phyloP scores from a whole-genome alignment of 2,113 vertebrate species.

The Oryzias woworae region DNA sequence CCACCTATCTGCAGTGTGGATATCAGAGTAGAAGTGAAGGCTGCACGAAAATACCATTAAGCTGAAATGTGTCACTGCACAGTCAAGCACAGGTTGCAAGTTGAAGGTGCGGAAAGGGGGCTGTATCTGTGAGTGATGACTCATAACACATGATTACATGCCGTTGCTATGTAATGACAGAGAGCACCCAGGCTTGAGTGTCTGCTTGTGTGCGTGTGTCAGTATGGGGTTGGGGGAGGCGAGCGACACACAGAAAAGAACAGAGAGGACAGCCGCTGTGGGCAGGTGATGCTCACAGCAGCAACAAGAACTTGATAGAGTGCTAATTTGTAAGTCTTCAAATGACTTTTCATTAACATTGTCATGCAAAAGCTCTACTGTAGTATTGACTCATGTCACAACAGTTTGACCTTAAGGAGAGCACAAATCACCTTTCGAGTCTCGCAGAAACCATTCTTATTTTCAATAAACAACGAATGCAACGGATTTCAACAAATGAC shows the following conservation, averaged over 20 bases:
- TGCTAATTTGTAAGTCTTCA: neutral
- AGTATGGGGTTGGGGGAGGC: neutral
- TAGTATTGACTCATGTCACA: neutral
- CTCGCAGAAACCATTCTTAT: too few species aligned
- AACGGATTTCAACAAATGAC: neutral
- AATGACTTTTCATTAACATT: neutral
- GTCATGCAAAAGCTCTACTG: slow-evolving; percentile 1
- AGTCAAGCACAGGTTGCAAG: slow-evolving; percentile 40
- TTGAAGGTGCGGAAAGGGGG: neutral
- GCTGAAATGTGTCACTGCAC: slow-evolving; percentile 58
- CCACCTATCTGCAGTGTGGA: slow-evolving; percentile 16
- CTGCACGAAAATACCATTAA: slow-evolving; percentile 48
- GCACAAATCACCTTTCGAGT: neutral
- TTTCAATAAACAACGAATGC: neutral
- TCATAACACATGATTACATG: slow-evolving; percentile 59
- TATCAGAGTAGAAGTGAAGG: slow-evolving; percentile 41
- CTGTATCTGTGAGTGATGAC: slow-evolving; percentile 48
- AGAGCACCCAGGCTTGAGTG: neutral
- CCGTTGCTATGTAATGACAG: slow-evolving; percentile 55
- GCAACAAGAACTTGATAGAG: neutral
- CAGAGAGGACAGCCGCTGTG: neutral
- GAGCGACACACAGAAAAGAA: neutral
- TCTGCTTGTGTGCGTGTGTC: neutral
- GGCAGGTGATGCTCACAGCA: slow-evolving; percentile 4
- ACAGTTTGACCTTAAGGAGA: neutral